Percentiles rank a stretch among this genome's conserved stretches.
phyloP scores from a whole-genome alignment of 2,888 invertebrate genomes.

The Limnephilus marmoratus region DNA sequence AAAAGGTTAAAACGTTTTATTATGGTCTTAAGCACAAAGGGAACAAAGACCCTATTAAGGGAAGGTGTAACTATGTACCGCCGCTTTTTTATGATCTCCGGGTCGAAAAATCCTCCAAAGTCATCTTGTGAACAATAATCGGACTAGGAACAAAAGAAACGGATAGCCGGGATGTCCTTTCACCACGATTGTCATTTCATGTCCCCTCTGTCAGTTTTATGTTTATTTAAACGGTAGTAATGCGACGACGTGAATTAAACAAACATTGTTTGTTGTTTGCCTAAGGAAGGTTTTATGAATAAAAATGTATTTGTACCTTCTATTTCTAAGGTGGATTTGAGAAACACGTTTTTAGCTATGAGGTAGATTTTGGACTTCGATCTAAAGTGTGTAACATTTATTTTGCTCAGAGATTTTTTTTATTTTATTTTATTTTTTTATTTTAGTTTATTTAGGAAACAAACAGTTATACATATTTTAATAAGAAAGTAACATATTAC shows the following conservation, averaged over 20 bases:
- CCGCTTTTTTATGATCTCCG: slow-evolving; percentile 46
- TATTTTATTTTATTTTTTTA: no score
- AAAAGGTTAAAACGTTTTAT: slow-evolving; percentile 65
- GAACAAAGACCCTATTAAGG: slow-evolving; percentile 59
- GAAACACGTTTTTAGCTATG: no score
- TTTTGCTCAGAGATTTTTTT: no score
- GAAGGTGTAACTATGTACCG: slow-evolving; percentile 59
- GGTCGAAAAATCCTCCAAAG: slow-evolving; percentile 35
- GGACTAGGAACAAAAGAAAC: slow-evolving; percentile 34
- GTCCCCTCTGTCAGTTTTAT: slow-evolving; percentile 54
- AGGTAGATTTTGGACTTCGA: no score
- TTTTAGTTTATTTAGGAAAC: no score
- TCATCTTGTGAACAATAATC: slow-evolving; percentile 37
- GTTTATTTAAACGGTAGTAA: slow-evolving; percentile 65
- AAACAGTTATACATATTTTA: no score
- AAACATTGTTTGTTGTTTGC: slow-evolving; percentile 46
- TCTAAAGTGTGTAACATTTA: no score
- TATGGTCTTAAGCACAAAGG: slow-evolving; percentile 63
- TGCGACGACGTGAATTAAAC: slow-evolving; percentile 62
- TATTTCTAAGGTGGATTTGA: no score
- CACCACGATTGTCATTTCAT: not conserved
- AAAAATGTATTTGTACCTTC: not conserved
- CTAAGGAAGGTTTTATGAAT: not conserved
- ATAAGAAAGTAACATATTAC: no score
- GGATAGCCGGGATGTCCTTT: slow-evolving; percentile 33